Conservation (phyloP, 30 jellyfish, hydroid and myxozoan genomes). For the Chrysaora quinquecirrha region DNA sequence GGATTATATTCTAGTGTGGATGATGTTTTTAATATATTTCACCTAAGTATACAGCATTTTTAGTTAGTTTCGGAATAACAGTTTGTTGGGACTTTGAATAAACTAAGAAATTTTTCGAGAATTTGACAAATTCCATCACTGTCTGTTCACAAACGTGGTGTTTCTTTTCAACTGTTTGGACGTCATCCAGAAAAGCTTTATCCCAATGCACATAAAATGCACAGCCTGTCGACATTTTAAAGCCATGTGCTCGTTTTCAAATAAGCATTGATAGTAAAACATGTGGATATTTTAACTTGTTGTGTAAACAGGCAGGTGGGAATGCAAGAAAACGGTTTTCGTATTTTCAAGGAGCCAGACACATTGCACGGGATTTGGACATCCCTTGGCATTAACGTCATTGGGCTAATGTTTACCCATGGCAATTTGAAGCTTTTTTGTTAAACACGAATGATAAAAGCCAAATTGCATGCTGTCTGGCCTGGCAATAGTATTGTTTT, state of each 20-base stretch:
- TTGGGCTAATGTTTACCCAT: not conserved
- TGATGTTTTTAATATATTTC: too few relatives aligned
- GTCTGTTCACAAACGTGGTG: too few relatives aligned
- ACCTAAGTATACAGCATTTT: too few relatives aligned
- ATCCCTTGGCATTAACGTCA: not conserved
- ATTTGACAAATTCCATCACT: too few relatives aligned
- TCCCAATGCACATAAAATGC: too few relatives aligned
- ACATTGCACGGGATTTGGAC: not conserved
- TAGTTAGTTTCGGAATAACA: too few relatives aligned
- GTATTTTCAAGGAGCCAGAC: not conserved
- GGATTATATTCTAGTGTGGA: too few relatives aligned
- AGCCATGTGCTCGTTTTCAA: conserved; percentile 66
- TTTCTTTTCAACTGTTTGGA: too few relatives aligned
- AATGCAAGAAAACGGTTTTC: not conserved
- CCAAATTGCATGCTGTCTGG: not conserved
- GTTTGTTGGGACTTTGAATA: too few relatives aligned
- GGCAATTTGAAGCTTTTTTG: not conserved
- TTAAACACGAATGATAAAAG: not conserved
- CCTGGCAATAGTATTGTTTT: not conserved
- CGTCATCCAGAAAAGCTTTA: too few relatives aligned
- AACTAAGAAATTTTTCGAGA: too few relatives aligned
- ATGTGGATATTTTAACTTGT: conserved; percentile 41
- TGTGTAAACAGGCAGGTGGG: conserved; percentile 10
- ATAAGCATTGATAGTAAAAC: conserved; percentile 32
- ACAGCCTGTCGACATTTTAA: not conserved